phyloP scores from a whole-genome alignment of 2,888 invertebrate species.

The Sinotaia quadrata region DNA sequence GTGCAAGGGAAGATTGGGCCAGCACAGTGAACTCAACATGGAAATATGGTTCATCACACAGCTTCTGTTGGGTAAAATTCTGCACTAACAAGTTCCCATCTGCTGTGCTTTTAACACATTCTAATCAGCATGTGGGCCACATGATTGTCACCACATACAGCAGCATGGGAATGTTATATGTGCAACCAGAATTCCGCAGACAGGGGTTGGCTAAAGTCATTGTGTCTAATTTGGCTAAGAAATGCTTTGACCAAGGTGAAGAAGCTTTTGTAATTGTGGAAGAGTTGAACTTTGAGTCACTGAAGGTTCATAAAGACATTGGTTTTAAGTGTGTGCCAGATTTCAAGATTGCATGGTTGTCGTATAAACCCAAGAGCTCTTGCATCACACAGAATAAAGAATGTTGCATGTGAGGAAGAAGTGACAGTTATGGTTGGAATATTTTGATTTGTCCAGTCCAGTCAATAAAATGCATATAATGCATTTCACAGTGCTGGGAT shows the following conservation, averaged over 20 bases:
- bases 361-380: no score
- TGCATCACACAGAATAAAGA: no score
- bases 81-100: conserved; percentile 1
- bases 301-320: background rate
- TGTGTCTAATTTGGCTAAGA: conserved; percentile 25
- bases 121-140: conserved; percentile 17
- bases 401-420: no score
- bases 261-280: conserved; percentile 6
- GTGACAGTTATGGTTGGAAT: no score
- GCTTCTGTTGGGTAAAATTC: background rate
- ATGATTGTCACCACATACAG: conserved; percentile 14
- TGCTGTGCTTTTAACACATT: background rate
- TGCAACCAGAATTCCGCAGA: conserved; percentile 26
- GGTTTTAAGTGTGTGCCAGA: conserved; percentile 1
- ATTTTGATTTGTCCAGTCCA: no score
- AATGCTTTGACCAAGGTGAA: conserved; percentile 15
- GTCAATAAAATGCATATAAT: no score
- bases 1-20: background rate
- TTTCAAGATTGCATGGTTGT: background rate
- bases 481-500: no score
- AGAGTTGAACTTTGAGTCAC: background rate
- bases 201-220: conserved; percentile 32
- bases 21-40: background rate
- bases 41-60: background rate
- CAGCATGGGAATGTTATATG: conserved; percentile 28